phyloP scores from a whole-genome alignment of 2,888 invertebrate genomes.

The Gymnocheta viridis region DNA sequence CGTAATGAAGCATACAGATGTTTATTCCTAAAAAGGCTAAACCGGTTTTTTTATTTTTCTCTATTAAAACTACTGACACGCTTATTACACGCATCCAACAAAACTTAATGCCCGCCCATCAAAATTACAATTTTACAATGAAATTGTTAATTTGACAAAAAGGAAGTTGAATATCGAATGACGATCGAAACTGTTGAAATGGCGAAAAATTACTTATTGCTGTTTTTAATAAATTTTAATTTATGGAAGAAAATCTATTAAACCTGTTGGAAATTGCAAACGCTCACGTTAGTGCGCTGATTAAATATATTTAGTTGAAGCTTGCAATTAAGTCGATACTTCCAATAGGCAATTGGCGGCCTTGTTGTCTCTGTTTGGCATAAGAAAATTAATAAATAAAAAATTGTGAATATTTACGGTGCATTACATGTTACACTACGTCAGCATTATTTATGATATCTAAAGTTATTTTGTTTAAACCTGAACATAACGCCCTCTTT shows the following conservation, averaged over 20 bases:
- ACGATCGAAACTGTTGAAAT: not conserved
- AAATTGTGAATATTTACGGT: too few species aligned
- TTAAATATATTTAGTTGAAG: too few species aligned
- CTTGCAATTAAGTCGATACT: too few species aligned
- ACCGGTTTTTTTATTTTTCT: constrained; percentile 3
- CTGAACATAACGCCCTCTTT: too few species aligned
- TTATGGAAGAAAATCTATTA: not conserved
- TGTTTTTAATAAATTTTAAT: not conserved
- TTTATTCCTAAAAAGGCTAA: constrained; percentile 39
- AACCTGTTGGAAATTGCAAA: not conserved
- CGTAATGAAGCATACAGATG: not conserved
- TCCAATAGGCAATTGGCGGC: too few species aligned
- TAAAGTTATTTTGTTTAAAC: too few species aligned
- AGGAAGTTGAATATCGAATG: not conserved
- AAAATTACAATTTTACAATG: not conserved
- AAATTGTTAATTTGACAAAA: not conserved
- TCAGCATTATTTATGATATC: too few species aligned
- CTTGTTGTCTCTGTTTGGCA: too few species aligned
- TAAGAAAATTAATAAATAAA: too few species aligned
- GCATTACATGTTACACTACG: too few species aligned
- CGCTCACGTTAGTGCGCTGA: too few species aligned
- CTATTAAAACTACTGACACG: not conserved
- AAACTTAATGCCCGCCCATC: not conserved
- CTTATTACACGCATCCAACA: not conserved
- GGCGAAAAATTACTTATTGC: not conserved